Base-by-base conservation (phyloP, 2,888 invertebrate genomes). In the Eurois occulta region DNA sequence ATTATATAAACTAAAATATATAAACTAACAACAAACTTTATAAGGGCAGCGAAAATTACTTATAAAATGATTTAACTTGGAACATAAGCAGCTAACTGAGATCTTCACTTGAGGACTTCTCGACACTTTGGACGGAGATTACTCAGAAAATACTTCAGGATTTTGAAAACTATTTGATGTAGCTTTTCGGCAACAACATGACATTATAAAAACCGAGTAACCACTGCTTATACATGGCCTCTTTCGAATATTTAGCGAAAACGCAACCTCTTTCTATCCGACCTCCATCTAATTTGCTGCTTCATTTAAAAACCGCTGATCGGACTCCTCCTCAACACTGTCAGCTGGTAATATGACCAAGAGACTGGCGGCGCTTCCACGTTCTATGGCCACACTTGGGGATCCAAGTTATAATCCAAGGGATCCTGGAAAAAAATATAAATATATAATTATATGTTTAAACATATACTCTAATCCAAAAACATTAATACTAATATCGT, bases 301-400 rank as follows among this genome's bases (percentile, higher is more conserved):
- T 86, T 86, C 74, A 82, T 89, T 89, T 84, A 83, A 82, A 86
- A 86, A 82, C 79, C 82, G 78, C 80, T 89, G 83, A 88, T 86
- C 77, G 69, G 74, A 41, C 41, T 41, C 10, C 41, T 41, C 41
- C 41, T 13, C 41, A 41, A 11, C 2, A 11, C 41, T 41, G 41
- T 11, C 11, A 41, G 11, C 41, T 41, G 10, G 41, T 41, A 0
- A 41, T 41, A 11, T 41, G 11, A 10, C 41, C 11, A 11, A 41
- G 41, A 41, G 11, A 41, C 41, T 13, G 41, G 41, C 38, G 38
- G 38, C 38, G 38, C 0, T 38, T 0, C n/a, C n/a, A n/a, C n/a
- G n/a, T n/a, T n/a, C n/a, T 41, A 11, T 41, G 41, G 41, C 41
- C 10, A 8, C 10, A 41, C 41, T 41, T 41, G 41, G 38, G 38